Percentiles rank a stretch among this genome's conserved stretches.
Conservation (phyloP, 2,888 invertebrate genomes). For the Aphodius granarius region DNA sequence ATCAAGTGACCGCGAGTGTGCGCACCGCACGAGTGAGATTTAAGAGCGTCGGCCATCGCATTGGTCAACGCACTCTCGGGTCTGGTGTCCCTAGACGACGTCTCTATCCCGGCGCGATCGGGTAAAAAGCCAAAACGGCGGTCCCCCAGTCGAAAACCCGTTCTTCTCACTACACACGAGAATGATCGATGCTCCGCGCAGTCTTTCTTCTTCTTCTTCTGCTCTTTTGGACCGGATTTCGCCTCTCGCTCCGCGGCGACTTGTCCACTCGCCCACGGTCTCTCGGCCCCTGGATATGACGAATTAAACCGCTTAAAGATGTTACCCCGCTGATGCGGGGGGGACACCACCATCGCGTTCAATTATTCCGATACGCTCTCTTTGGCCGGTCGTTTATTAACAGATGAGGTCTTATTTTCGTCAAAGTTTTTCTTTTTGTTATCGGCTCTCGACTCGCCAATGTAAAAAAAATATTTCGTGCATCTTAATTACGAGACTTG, state of each 20-base stretch:
- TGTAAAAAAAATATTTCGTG: background rate
- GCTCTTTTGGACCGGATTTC: constrained; percentile 7
- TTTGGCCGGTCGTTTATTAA: constrained; percentile 3
- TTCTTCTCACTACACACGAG: constrained; percentile 14
- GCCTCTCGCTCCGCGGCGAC: background rate
- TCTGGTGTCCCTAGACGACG: constrained; percentile 11
- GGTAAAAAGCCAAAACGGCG: constrained; percentile 15
- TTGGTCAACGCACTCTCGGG: constrained; percentile 13
- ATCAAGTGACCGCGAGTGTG: constrained; percentile 4
- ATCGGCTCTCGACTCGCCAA: background rate
- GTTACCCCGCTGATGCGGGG: background rate
- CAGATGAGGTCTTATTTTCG: constrained; percentile 14
- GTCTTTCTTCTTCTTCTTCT: background rate
- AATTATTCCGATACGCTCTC: background rate
- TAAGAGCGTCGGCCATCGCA: constrained; percentile 6
- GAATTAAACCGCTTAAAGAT: constrained; percentile 6
- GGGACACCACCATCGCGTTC: background rate
- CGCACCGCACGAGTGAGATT: constrained; percentile 5
- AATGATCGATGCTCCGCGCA: constrained; percentile 8
- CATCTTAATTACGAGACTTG: background rate
- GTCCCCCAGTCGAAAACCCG: constrained; percentile 14
- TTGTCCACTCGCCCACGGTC: constrained; percentile 7
- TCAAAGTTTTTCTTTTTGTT: background rate
- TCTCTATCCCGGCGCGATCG: constrained; percentile 15
- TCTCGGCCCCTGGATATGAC: constrained; percentile 6